Evolutionary conservation across 2,888 invertebrate species (phyloP).

Genomic region (Peribatodes rhomboidaria): DNA sequence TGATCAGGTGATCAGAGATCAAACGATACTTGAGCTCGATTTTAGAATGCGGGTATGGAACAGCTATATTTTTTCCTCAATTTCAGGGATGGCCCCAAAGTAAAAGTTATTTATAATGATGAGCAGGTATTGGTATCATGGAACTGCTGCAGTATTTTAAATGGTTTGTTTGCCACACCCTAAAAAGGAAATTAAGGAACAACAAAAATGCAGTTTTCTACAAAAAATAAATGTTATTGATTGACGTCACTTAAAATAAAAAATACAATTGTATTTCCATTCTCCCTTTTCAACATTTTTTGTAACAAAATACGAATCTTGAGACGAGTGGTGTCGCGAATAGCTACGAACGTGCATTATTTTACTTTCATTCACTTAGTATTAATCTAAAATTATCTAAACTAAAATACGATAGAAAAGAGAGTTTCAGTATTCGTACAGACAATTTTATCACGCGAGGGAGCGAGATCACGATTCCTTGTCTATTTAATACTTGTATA

Average conservation of each 20-base stretch:
- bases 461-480: constrained; percentile 25
- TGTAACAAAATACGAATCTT: constrained; percentile 2
- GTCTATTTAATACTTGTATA: constrained; percentile 21
- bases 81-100: too few species aligned
- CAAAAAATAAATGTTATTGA: constrained; percentile 35
- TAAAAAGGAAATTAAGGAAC: neutral
- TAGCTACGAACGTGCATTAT: constrained; percentile 12
- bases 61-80: too few species aligned
- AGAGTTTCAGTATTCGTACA: constrained; percentile 16
- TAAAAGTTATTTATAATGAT: too few species aligned
- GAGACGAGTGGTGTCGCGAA: neutral
- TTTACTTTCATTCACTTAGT: constrained; percentile 12
- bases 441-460: constrained; percentile 20
- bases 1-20: too few species aligned
- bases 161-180: too few species aligned
- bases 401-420: constrained; percentile 25
- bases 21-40: too few species aligned
- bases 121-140: too few species aligned
- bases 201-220: constrained; percentile 27
- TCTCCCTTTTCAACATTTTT: constrained; percentile 18
- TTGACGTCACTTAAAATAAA: constrained; percentile 35
- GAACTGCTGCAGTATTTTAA: too few species aligned
- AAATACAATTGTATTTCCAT: constrained; percentile 19
- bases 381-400: constrained; percentile 15
- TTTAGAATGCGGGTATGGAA: too few species aligned